These are phyloP conservation scores for Macroglossus sobrinus DNA, from an alignment of 2,113 vertebrate genomes.

Conservation along the genomic window DNA sequence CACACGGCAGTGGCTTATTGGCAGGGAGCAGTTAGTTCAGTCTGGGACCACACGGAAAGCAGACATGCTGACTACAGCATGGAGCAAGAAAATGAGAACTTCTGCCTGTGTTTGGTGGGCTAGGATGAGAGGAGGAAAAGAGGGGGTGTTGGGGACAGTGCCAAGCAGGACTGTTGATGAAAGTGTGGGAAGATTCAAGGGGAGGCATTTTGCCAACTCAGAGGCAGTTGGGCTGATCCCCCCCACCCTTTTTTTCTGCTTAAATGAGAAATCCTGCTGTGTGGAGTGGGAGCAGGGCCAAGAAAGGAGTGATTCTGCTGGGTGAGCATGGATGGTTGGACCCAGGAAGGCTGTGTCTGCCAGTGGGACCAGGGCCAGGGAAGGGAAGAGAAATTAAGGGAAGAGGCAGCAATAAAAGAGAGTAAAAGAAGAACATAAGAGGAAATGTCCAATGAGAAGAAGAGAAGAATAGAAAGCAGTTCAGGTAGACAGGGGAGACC, in stretches of 20 bases:
- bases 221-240: constrained; percentile 30
- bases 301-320: constrained; percentile 28
- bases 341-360: background rate
- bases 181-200: constrained; percentile 67
- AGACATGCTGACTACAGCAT: constrained; percentile 56
- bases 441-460: background rate
- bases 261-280: constrained; percentile 60
- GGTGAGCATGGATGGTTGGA: background rate
- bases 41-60: constrained; percentile 61
- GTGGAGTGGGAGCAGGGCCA: background rate
- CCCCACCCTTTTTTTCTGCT: background rate
- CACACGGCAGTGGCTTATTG: background rate
- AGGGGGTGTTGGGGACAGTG: background rate
- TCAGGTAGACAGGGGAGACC: background rate
- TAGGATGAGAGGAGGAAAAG: background rate
- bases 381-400: background rate
- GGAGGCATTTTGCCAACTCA: constrained; percentile 49
- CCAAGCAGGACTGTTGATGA: constrained; percentile 47
- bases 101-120: constrained; percentile 47
- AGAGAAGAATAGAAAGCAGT: background rate
- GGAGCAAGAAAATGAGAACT: constrained; percentile 44
- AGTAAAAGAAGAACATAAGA: background rate
- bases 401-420: background rate
- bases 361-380: background rate
- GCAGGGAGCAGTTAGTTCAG: background rate